A percentile compares a stretch with the other conserved stretches of the same genome.
Evolutionary conservation across 2,113 vertebrate species (phyloP).

Genomic region (Oostethus manadensis): DNA sequence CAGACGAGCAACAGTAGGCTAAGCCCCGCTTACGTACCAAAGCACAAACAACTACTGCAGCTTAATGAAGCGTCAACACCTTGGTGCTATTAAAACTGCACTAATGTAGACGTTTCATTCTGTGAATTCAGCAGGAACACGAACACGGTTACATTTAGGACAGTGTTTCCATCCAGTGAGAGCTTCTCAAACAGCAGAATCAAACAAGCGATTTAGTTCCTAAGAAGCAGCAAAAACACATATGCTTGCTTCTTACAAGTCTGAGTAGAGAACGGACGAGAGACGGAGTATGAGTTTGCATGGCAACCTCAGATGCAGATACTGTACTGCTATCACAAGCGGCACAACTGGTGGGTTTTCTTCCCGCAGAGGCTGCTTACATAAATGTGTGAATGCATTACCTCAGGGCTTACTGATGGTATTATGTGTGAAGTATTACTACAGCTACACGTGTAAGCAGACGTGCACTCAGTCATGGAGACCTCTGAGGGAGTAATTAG

Average conservation of each 20-base stretch:
- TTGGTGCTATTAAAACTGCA: conserved; percentile 11
- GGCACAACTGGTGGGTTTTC: conserved; percentile 2
- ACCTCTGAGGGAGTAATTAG: neutral
- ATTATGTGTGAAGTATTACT: neutral
- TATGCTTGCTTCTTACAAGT: conserved; percentile 38
- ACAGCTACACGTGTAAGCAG: conserved; percentile 10
- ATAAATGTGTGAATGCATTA: conserved; percentile 2
- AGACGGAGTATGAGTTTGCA: conserved; percentile 43
- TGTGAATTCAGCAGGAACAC: conserved; percentile 25
- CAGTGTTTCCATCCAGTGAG: too few species aligned
- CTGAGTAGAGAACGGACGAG: conserved; percentile 16
- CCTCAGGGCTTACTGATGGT: neutral
- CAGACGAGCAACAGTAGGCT: conserved; percentile 54
- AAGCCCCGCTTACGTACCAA: conserved; percentile 51
- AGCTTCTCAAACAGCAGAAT: too few species aligned
- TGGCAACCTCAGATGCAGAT: conserved; percentile 44
- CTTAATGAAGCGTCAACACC: conserved; percentile 32
- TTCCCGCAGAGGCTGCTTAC: neutral
- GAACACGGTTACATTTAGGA: conserved; percentile 30
- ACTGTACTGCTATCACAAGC: conserved; percentile 41
- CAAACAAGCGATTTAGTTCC: conserved; percentile 25
- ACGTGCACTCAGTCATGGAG: conserved; percentile 46
- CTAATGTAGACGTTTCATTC: conserved; percentile 27
- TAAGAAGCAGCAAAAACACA: conserved; percentile 2
- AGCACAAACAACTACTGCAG: conserved; percentile 36